Base-by-base conservation (phyloP, 2,797 vertebrate species). In the Falco rusticolus region DNA sequence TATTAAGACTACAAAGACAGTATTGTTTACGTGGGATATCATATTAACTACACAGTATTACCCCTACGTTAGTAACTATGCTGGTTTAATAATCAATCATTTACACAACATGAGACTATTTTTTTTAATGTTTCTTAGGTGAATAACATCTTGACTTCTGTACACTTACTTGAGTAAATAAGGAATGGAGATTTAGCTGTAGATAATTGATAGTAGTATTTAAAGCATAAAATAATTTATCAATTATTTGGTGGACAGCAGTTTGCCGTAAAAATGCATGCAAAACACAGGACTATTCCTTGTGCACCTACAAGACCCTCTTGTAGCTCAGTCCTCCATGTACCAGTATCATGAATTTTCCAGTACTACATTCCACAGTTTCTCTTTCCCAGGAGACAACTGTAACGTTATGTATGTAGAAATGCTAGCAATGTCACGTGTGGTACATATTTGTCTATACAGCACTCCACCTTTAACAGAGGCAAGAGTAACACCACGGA, bases 1-100 rank as follows among this genome's bases (percentile, higher is more conserved):
- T 56, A 41, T 51, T 56, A 65, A 70, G 47, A 72, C 50, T 85
- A 96, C 76, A 95, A 96, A 96, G 61, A 37, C 63, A 60, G 56
- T 45, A 92, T 91, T 96, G 93, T 96, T 92, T 87, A 41, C 4
- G 1, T 33, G 41, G 43, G 48, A 60, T 77, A 89, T 54, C 47
- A 33, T 47, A 78, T 80, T 90, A 91, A 88, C 56, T 71, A 28
- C 71, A 25, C 11, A 72, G n/a, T 63, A 77, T 60, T 76, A 50
- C 76, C 45, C 59, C 47, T 81, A 33, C 33, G n/a, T 89, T 61
- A 74, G 13, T 80, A 87, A 84, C 34, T 72, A 54, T 17, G 20
- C 39, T 53, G 37, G 28, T 60, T 95, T 84, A 87, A 87, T 63
- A 84, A 85, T 57, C 43, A 90, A 66, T 50, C 31, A 43, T 84